Percentiles rank a stretch among this genome's conserved stretches.
These are phyloP conservation scores for Meles meles DNA, from an alignment of 2,113 vertebrate species.

Conservation along the genomic window DNA sequence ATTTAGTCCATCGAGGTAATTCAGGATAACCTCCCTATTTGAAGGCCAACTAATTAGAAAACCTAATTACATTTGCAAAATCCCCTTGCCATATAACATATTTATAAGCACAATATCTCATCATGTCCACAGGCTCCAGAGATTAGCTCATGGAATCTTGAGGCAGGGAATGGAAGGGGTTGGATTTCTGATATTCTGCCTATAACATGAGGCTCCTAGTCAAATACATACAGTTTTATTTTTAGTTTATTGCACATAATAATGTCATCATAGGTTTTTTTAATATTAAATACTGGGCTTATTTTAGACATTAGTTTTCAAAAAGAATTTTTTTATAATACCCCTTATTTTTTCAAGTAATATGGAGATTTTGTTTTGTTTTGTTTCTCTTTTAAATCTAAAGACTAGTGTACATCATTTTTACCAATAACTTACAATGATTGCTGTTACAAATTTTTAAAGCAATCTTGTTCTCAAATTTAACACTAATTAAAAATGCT, in stretches of 20 bases:
- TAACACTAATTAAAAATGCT: background rate
- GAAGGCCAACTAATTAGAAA: background rate
- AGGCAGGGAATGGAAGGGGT: rapidly evolving
- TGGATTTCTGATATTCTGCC: background rate
- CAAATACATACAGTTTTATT: background rate
- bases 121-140: background rate
- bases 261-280: background rate
- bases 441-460: background rate
- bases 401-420: background rate
- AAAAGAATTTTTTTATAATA: background rate
- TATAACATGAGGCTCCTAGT: background rate
- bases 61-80: background rate
- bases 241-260: background rate
- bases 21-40: background rate
- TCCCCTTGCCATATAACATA: background rate
- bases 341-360: background rate
- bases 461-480: background rate
- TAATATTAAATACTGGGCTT: background rate
- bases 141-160: background rate
- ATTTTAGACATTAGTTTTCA: background rate
- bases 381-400: background rate
- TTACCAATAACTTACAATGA: background rate
- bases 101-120: background rate
- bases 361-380: background rate
- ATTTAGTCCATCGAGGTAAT: background rate